Evolutionary conservation across 2,888 invertebrate species (phyloP), one percentile per base, ranked within the genome.

Genomic region (Oegoconia quadripuncta): DNA sequence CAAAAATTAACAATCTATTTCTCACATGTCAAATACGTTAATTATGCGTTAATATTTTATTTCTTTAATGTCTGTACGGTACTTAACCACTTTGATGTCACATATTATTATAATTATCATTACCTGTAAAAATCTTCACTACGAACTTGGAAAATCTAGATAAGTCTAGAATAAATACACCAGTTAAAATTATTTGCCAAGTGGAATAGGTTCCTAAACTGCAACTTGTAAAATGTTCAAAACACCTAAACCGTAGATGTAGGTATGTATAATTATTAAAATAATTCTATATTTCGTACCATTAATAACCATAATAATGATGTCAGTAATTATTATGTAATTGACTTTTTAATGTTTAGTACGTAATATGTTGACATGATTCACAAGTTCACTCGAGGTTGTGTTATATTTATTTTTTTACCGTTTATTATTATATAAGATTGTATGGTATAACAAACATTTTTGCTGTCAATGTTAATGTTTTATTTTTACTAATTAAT

Each of bases 311-410:
- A n/a, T n/a, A n/a, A n/a, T n/a, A n/a, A n/a, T n/a, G n/a, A n/a
- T n/a, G n/a, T n/a, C n/a, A n/a, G n/a, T n/a, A n/a, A 12, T 12
- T 26, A 9, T 23, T 12, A 12, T 12, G 14, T 25, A 25, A 42
- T 43, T 42, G 29, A 41, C 22, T 42, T 40, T 27, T 26, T 35
- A 34, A 34, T 35, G 18, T 34, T 37, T 37, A 36, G 12, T 40
- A 34, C 27, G 25, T 39, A 38, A 20, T 35, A 41, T 39, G 42
- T 42, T 40, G 43, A 47, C 31, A 41, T 46, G 37, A 49, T 58
- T 60, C 59, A 56, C 61, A 66, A 63, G 79, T 81, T 81, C 77
- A 82, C 81, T 84, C 79, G 62, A 63, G 83, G 82, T 83, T 84
- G 83, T 83, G 82, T 73, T 81, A 37, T 41, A 44, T 47, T 50